Conservation (phyloP, 2,113 vertebrate genomes). For the Bombycilla garrulus region DNA sequence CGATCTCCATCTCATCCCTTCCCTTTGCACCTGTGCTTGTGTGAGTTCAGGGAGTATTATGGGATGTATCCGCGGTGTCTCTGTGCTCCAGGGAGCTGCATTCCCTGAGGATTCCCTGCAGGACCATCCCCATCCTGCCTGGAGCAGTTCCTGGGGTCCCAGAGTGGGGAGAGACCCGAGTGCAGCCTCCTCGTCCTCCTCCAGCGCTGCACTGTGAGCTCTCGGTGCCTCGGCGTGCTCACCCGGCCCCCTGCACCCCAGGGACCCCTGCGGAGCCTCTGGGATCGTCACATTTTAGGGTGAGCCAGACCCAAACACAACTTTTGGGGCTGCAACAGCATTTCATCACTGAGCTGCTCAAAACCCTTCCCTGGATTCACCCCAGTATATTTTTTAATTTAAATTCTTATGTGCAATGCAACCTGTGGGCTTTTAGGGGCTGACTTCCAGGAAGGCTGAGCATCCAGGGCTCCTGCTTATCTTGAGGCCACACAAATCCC, state of each 20-base stretch:
- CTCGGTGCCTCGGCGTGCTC: neutral
- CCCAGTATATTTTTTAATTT: neutral
- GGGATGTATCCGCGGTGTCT: neutral
- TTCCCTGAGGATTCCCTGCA: neutral
- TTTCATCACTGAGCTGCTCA: neutral
- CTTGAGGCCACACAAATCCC: neutral
- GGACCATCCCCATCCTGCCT: neutral
- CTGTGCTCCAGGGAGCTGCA: neutral
- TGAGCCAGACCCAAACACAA: neutral
- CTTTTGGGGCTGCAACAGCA: neutral
- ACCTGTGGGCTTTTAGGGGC: neutral
- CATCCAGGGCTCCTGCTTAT: neutral
- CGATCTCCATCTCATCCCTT: neutral
- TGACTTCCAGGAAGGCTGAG: neutral
- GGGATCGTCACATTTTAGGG: neutral
- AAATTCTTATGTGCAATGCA: neutral
- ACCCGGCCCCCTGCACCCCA: neutral
- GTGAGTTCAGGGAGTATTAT: neutral
- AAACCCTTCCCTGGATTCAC: neutral
- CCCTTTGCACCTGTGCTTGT: neutral
- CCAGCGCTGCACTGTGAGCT: rapidly evolving
- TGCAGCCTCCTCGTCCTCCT: neutral
- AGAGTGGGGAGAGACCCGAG: neutral
- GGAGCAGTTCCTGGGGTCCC: neutral
- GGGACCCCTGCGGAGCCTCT: neutral